phyloP scores from a whole-genome alignment of 2,888 invertebrate genomes.

The Drosophila mercatorum region DNA sequence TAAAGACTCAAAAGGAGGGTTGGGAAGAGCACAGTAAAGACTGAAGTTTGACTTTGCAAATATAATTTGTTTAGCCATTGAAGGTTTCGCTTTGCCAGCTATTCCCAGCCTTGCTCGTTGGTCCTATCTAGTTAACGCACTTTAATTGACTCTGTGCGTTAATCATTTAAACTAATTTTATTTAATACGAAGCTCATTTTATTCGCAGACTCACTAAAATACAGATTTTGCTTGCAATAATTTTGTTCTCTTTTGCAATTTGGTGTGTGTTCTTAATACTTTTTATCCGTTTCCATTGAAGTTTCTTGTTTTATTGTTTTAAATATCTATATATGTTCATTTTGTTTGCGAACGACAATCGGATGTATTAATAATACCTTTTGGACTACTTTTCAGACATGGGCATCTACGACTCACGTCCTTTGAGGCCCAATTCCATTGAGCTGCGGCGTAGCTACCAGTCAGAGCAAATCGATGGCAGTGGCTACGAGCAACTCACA shows the following conservation, averaged over 20 bases:
- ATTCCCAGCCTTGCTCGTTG: conserved; percentile 36
- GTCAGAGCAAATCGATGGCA: conserved; percentile 82
- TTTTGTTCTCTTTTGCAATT: conserved; percentile 42
- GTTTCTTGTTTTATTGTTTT: conserved; percentile 20
- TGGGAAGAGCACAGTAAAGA: conserved; percentile 23
- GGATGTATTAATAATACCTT: conserved; percentile 7
- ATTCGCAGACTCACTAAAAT: conserved; percentile 17
- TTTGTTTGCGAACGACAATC: neutral
- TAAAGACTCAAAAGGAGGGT: conserved; percentile 9
- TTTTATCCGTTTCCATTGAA: conserved; percentile 29
- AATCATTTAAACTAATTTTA: conserved; percentile 12
- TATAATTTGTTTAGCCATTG: neutral
- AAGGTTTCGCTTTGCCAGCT: conserved; percentile 10
- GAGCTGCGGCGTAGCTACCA: conserved; percentile 87
- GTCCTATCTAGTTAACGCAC: conserved; percentile 25
- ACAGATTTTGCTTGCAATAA: conserved; percentile 44
- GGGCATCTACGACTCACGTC: conserved; percentile 87
- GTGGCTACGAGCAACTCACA: conserved; percentile 80
- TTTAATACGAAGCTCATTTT: conserved; percentile 20
- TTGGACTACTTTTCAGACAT: conserved; percentile 84
- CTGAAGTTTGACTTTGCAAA: too few relatives aligned
- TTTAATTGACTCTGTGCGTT: conserved; percentile 17
- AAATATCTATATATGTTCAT: neutral
- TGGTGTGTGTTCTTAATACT: conserved; percentile 25
- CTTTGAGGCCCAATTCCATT: conserved; percentile 94